Evolutionary conservation across 2,113 vertebrate genomes (phyloP).

Genomic region (Danionella cerebrum): DNA sequence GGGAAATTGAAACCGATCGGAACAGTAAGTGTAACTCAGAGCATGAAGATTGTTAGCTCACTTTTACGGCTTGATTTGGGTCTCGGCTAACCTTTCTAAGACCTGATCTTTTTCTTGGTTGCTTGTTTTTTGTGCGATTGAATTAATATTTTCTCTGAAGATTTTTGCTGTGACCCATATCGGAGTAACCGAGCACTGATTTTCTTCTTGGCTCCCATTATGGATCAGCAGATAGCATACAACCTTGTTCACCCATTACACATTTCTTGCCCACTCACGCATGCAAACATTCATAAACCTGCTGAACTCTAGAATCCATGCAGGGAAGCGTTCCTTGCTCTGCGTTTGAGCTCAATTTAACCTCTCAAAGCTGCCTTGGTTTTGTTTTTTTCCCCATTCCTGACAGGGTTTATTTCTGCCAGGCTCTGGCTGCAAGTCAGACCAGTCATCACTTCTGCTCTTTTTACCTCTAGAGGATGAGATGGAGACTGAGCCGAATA

Average conservation of each 20-base stretch:
- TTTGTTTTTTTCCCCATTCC: background rate
- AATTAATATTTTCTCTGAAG: slow-evolving; percentile 21
- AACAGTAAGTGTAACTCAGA: background rate
- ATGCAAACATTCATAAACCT: slow-evolving; percentile 12
- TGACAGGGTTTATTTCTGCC: background rate
- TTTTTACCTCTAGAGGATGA: background rate
- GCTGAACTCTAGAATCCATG: background rate
- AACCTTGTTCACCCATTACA: slow-evolving; percentile 10
- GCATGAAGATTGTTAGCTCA: background rate
- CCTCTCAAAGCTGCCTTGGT: background rate
- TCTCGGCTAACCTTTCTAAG: background rate
- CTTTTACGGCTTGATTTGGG: background rate
- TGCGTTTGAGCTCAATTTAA: background rate
- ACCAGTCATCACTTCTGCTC: background rate
- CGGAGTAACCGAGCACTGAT: background rate
- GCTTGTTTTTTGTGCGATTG: background rate
- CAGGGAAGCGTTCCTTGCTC: slow-evolving; percentile 1
- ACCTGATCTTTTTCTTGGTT: background rate
- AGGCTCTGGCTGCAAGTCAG: background rate
- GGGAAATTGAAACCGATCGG: background rate
- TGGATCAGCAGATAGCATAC: slow-evolving; percentile 8
- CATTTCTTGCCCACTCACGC: slow-evolving; percentile 4
- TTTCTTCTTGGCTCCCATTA: slow-evolving; percentile 12
- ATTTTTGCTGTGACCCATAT: slow-evolving; percentile 3
- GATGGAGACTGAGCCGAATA: background rate